Evolutionary conservation across 1,140 invertebrate genomes (phyloP), one percentile per base, ranked within the genome.

Genomic region (Physella acuta): DNA sequence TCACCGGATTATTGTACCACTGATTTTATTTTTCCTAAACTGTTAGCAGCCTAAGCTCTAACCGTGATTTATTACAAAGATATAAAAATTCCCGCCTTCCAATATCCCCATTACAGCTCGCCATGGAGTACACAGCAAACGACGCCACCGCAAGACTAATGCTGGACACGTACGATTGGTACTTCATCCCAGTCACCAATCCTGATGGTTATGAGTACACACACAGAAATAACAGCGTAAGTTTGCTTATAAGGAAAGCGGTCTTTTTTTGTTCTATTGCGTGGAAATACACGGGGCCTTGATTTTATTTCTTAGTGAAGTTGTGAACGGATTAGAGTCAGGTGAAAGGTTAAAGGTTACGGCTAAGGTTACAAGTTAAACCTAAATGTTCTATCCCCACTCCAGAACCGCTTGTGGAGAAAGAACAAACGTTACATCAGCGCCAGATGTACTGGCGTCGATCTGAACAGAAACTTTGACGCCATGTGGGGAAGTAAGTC

Each of bases 181-280:
- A 89, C 77, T 82, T 92, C 67, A 82, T 91, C 71, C 91, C 91
- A 0, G 85, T 91, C 20, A 77, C 88, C 2, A 92, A 92, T 82
- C 90, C 90, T 5, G 91, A 92, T 82, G 91, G 91, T 1, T 91
- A 90, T 74, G 86, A 87, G 31, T 91, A 89, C 75, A 88, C 75
- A 1, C 61, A 62, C n/a, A 37, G 52, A 14, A 33, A 16, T 28
- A 71, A 73, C 51, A 70, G 66, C 8, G 26, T 60, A 11, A 16
- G 36, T n/a, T 17, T n/a, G 4, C 28, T 20, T 53, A 8, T 11
- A 49, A 20, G 8, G 8, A 49, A 20, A 49, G 8, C 39, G 20
- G 20, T 11, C 39, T 49, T 49, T 20, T 11, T 49, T 8, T 20
- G 20, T 8, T 20, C 8, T 49, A 49, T 8, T 11, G 39, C 8